Evolutionary conservation across 2,113 vertebrate genomes (phyloP), one percentile per base, ranked within the genome.

Genomic region (Dasypus novemcinctus): DNA sequence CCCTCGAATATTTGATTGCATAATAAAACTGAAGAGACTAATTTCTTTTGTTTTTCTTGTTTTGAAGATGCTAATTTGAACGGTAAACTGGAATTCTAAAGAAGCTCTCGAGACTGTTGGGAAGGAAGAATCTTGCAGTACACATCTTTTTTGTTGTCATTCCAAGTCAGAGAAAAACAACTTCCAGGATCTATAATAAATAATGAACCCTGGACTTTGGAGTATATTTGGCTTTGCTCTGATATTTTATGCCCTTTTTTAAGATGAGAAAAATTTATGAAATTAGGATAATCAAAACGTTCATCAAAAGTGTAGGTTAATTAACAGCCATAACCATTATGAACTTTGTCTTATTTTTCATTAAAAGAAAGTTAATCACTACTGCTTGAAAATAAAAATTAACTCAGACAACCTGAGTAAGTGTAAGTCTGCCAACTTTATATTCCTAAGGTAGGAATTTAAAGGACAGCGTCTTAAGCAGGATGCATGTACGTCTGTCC

Each of bases 301-400:
- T 96, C 95, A 96, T 96, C 96, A 95, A 64, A 92, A 95, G 94
- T 97, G 36, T 83, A 98, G 97, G 98, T 98, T 98, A 99, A 98
- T 98, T 97, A 98, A 97, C 93, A 98, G 97, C 97, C 97, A 96
- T 63, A 96, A 66, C 82, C 85, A 96, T 95, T 98, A 97, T 97
- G 97, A 97, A 97, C 96, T 97, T 96, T 92, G 95, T 96, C 97
- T 97, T 96, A 96, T 97, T 98, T 96, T 97, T 93, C 92, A 98
- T 96, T 97, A 96, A 1, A 12, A 87, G 76, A 72, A 98, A 98
- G 98, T 98, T 98, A 98, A 98, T 98, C 97, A 97, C 98, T 98
- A 98, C 97, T 97, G 86, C 79, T 96, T 95, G 92, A 54, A 80
- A 98, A 97, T 97, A 97, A 97, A 98, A 95, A 97, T 98, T 96